Conservation (phyloP, 2,888 invertebrate genomes). For the Dorcus parallelipipedus region DNA sequence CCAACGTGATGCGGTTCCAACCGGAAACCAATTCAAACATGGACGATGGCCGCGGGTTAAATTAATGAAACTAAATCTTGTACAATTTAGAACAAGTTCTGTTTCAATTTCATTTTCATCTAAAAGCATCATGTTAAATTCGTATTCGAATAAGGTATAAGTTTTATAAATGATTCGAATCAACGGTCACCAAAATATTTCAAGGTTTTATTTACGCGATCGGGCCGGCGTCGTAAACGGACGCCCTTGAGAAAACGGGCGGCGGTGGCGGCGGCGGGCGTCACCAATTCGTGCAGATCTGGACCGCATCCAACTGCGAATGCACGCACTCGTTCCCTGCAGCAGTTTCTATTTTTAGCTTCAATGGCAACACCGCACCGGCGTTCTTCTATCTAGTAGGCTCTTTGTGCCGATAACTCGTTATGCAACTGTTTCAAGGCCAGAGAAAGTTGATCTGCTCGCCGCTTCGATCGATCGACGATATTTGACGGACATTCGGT, state of each 20-base stretch:
- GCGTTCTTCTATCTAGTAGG: constrained; percentile 7
- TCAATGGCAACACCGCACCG: constrained; percentile 26
- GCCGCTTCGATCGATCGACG: constrained; percentile 1
- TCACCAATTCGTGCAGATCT: neutral
- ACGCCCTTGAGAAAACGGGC: neutral
- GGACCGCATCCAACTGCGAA: constrained; percentile 1
- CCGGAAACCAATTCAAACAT: too few relatives aligned
- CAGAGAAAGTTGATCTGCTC: constrained; percentile 41
- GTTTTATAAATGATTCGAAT: neutral
- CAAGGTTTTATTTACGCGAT: constrained; percentile 2
- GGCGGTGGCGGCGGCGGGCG: too few relatives aligned
- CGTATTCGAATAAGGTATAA: neutral
- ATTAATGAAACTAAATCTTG: too few relatives aligned
- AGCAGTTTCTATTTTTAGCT: constrained; percentile 35
- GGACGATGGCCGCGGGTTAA: too few relatives aligned
- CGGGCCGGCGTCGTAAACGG: neutral
- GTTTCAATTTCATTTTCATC: too few relatives aligned
- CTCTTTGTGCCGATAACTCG: constrained; percentile 32
- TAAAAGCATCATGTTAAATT: too few relatives aligned
- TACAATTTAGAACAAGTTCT: too few relatives aligned
- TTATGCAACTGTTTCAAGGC: constrained; percentile 43
- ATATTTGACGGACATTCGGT: constrained; percentile 3
- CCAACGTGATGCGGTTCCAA: too few relatives aligned
- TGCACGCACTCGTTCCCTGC: neutral
- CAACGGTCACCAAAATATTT: constrained; percentile 1